Conservation (phyloP, 2,888 invertebrate genomes). For the Diarsia dahlii region DNA sequence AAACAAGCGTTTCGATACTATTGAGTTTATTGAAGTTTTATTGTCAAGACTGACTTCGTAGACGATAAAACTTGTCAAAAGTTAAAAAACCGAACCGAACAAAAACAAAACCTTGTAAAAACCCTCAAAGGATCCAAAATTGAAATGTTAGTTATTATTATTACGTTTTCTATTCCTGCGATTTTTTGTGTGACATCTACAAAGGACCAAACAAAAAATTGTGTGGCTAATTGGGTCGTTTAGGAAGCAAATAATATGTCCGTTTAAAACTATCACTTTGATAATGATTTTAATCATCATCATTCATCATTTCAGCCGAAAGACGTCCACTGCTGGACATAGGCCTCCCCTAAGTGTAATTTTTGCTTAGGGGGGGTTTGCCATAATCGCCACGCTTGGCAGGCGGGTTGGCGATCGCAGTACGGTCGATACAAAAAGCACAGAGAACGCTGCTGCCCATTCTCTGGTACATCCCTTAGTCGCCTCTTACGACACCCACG, state of each 20-base stretch:
- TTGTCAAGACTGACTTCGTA: neutral
- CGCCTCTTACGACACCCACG: too few species aligned
- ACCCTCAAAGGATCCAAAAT: neutral
- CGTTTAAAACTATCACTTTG: neutral
- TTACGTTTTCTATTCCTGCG: neutral
- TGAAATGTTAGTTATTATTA: neutral
- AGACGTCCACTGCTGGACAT: too few species aligned
- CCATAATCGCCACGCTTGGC: too few species aligned
- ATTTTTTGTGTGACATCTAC: neutral
- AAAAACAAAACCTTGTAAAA: neutral
- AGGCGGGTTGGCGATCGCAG: too few species aligned
- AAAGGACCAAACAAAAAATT: neutral
- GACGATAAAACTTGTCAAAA: neutral
- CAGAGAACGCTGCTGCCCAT: too few species aligned
- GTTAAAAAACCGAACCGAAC: neutral
- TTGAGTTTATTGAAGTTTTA: neutral
- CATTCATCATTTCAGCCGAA: too few species aligned
- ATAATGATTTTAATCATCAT: neutral
- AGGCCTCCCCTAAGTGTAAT: too few species aligned
- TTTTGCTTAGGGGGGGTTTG: too few species aligned
- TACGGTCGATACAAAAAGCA: too few species aligned
- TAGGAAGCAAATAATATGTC: neutral
- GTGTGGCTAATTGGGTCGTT: neutral
- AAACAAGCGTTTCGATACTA: neutral
- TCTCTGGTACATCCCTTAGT: too few species aligned